Conservation (phyloP, 2,113 vertebrate species). For the human region DNA sequence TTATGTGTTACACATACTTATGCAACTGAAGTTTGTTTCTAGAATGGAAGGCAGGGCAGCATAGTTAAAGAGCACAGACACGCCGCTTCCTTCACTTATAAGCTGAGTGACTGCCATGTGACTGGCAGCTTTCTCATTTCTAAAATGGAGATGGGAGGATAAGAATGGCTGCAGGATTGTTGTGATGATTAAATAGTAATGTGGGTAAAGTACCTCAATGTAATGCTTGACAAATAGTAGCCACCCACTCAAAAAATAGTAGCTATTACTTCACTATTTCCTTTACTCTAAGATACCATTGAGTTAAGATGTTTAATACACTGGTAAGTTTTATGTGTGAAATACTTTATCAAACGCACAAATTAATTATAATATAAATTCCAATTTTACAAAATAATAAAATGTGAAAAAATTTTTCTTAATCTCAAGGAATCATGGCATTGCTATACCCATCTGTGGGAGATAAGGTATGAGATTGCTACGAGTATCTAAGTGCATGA, state of each 20-base stretch:
- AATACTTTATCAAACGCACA: not conserved
- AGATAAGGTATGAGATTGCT: not conserved
- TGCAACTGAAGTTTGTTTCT: not conserved
- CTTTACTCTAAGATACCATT: not conserved
- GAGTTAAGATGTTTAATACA: not conserved
- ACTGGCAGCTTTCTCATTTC: not conserved
- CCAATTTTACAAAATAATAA: not conserved
- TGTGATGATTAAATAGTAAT: not conserved
- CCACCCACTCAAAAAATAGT: not conserved
- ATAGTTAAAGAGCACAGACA: not conserved
- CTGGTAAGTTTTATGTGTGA: not conserved
- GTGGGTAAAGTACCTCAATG: not conserved
- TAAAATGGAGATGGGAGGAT: not conserved
- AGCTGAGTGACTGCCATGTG: not conserved
- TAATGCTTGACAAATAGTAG: not conserved
- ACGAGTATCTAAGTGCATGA: too few relatives aligned
- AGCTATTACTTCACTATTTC: not conserved
- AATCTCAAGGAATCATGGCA: not conserved
- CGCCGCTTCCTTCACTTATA: not conserved
- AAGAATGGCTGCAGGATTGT: not conserved
- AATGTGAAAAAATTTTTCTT: not conserved
- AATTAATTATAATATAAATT: not conserved
- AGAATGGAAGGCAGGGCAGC: not conserved
- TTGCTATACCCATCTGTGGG: not conserved
- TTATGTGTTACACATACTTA: not conserved